A percentile compares a stretch with the other conserved stretches of the same genome.
These are phyloP conservation scores for Scophthalmus maximus DNA, from an alignment of 2,113 vertebrate genomes.

Conservation along the genomic window DNA sequence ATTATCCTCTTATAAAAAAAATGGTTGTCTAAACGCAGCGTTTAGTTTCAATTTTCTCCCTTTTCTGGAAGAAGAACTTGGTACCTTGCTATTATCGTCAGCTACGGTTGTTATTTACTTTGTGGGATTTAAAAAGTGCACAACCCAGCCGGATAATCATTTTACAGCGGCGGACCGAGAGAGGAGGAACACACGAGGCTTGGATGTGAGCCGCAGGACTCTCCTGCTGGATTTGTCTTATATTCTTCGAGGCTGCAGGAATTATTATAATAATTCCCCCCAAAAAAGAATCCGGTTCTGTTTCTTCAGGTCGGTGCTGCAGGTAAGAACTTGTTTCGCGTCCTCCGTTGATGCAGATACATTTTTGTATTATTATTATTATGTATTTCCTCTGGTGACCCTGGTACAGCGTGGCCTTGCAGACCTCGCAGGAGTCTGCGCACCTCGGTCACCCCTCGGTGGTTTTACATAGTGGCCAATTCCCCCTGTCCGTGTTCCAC, in stretches of 20 bases:
- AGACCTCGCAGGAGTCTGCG: conserved; percentile 48
- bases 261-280: too few species aligned
- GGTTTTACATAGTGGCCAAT: conserved; percentile 71
- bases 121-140: conserved; percentile 96
- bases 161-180: conserved; percentile 88
- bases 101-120: conserved; percentile 98
- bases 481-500: conserved; percentile 77
- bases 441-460: conserved; percentile 84
- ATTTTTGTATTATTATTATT: neutral
- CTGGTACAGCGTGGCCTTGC: conserved; percentile 18
- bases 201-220: conserved; percentile 39
- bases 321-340: conserved; percentile 68
- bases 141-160: conserved; percentile 94
- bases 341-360: neutral
- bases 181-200: conserved; percentile 73
- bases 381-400: conserved; percentile 17
- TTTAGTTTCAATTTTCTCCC: conserved; percentile 99
- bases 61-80: conserved; percentile 99
- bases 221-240: conserved; percentile 52
- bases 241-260: conserved; percentile 1
- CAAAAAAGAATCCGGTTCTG: neutral
- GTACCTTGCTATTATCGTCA: conserved; percentile 99
- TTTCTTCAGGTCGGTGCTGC: conserved; percentile 18
- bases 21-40: conserved; percentile 99
- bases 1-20: conserved; percentile 99